Evolutionary conservation across 1,140 invertebrate species (phyloP), one percentile per base, ranked within the genome.

Genomic region (Trichonephila clavipes): DNA sequence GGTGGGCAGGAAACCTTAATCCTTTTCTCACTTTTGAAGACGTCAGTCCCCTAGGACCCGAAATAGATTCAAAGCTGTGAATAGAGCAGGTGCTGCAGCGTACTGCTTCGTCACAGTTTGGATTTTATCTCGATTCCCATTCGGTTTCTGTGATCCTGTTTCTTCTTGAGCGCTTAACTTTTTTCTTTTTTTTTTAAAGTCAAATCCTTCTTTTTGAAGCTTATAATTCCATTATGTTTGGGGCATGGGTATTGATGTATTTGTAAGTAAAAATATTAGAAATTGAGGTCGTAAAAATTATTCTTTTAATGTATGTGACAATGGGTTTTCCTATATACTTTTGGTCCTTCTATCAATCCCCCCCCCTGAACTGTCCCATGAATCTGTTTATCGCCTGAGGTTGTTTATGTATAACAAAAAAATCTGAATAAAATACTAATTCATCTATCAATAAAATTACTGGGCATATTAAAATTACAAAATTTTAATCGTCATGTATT

Each of bases 1-100:
- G 81, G 51, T 28, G 24, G 44, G 44, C 10, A 34, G 72, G 72
- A 21, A 28, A 58, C 24, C 69, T 77, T 77, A 34, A 77, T 34
- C 28, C 69, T 34, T 77, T 77, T 77, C 28, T 28, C 69, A 24
- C 10, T 16, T 77, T 28, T 40, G 69, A 77, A 77, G 69, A 77
- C 69, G 69, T 77, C 69, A 77, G 18, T 77, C 28, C 69, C 12
- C 14, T 19, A 16, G 28, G 28, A 40, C 69, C 69, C 44, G 69
- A 77, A 77, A 77, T 77, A 77, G 69, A 77, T 18, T 72, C 14
- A 24, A 10, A 34, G 64, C 69, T 77, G 69, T 77, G 69, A 77
- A 77, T 40, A 40, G 69, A 10, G 69, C 69, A 77, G 69, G 34
- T 77, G 69, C 69, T 77, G 69, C 24, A 34, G 24, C 34, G 69